Evolutionary conservation across 2,888 invertebrate genomes (phyloP).

Genomic region (Cantharis lateralis): DNA sequence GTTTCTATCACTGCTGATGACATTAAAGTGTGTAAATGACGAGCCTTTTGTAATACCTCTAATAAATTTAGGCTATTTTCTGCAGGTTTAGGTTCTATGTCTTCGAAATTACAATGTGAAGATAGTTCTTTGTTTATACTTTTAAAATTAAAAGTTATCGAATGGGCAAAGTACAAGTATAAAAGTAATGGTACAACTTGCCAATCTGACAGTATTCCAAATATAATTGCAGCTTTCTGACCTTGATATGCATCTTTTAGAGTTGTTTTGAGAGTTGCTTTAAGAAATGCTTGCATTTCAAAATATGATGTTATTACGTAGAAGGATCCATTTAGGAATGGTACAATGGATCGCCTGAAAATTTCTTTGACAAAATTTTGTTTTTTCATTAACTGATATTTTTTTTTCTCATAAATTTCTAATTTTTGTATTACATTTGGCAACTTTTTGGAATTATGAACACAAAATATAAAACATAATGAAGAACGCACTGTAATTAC

Average conservation of each 20-base stretch:
- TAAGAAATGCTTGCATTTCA: slow-evolving; percentile 5
- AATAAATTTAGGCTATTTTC: slow-evolving; percentile 27
- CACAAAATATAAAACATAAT: slow-evolving; percentile 17
- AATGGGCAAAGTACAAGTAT: slow-evolving; percentile 36
- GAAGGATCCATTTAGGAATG: not conserved
- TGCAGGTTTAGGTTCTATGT: slow-evolving; percentile 14
- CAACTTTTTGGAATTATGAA: slow-evolving; percentile 12
- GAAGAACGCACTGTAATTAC: slow-evolving; percentile 10
- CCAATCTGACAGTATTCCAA: slow-evolving; percentile 38
- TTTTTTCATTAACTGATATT: slow-evolving; percentile 1
- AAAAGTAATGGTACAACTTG: slow-evolving; percentile 37
- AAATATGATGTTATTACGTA: not conserved
- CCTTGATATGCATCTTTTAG: not conserved
- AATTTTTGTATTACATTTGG: slow-evolving; percentile 15
- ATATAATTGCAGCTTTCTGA: slow-evolving; percentile 25
- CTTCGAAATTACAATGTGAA: slow-evolving; percentile 15
- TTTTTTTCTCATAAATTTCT: slow-evolving; percentile 14
- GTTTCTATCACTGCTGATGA: slow-evolving; percentile 35
- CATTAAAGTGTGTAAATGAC: slow-evolving; percentile 37
- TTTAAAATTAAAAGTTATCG: slow-evolving; percentile 31
- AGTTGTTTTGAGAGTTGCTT: not conserved
- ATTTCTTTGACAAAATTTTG: not conserved
- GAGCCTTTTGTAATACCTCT: slow-evolving; percentile 27
- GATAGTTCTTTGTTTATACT: slow-evolving; percentile 32
- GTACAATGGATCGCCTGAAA: not conserved